Percentiles rank a stretch among this genome's conserved stretches.
Conservation (phyloP, 2,113 vertebrate species). For the Catharus bicknelli region DNA sequence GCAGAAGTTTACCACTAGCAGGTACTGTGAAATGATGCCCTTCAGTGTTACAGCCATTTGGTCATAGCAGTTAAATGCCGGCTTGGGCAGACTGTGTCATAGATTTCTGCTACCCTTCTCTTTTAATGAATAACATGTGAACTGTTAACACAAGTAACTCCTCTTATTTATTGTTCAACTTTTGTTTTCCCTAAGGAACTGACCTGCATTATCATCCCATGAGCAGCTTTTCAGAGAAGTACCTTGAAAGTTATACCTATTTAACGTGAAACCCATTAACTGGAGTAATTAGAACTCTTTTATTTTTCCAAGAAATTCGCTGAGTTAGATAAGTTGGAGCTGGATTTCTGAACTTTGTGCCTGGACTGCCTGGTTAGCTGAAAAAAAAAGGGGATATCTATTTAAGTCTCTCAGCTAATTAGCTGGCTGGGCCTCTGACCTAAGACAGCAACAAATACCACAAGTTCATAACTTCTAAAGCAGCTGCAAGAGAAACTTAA, state of each 20-base stretch:
- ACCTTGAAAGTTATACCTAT: conserved; percentile 89
- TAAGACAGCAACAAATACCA: conserved; percentile 67
- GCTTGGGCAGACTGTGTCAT: conserved; percentile 78
- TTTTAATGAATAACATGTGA: conserved; percentile 93
- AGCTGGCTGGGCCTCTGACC: conserved; percentile 71
- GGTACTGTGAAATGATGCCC: conserved; percentile 94
- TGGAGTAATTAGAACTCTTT: conserved; percentile 93
- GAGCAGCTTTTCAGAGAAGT: conserved; percentile 88
- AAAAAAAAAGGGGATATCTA: conserved; percentile 86
- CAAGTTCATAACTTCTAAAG: conserved; percentile 63
- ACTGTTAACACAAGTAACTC: conserved; percentile 94
- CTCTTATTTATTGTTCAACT: conserved; percentile 98
- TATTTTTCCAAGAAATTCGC: conserved; percentile 88
- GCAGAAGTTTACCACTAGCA: conserved; percentile 82
- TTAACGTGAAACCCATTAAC: conserved; percentile 96
- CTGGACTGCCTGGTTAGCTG: conserved; percentile 75
- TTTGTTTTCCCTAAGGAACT: conserved; percentile 79
- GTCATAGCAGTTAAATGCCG: conserved; percentile 81
- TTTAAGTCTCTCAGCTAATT: conserved; percentile 86
- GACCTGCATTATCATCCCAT: conserved; percentile 79
- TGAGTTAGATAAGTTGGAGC: conserved; percentile 83
- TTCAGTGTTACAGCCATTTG: conserved; percentile 90
- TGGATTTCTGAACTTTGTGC: conserved; percentile 84
- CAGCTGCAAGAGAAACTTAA: conserved; percentile 72
- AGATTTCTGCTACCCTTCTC: conserved; percentile 89